Evolutionary conservation across 2,113 vertebrate species (phyloP).

Genomic region (Leptocoma aspasia): DNA sequence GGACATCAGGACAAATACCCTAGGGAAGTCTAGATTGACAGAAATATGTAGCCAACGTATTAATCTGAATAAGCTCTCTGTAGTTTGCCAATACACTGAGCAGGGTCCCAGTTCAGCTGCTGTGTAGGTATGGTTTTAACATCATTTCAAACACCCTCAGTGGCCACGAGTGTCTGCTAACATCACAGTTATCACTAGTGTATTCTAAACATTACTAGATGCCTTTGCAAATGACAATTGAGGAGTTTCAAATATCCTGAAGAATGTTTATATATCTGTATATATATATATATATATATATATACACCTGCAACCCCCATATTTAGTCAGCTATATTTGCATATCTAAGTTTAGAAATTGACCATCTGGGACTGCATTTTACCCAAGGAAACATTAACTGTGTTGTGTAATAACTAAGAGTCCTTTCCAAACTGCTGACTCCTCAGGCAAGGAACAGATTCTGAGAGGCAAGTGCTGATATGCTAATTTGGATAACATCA

Average conservation of each 20-base stretch:
- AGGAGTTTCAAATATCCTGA: neutral
- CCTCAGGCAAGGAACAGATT: neutral
- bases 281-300: fast-evolving
- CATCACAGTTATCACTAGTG: neutral
- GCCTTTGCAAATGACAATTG: neutral
- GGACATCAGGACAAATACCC: neutral
- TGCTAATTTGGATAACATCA: neutral
- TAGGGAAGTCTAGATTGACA: neutral
- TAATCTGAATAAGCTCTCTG: neutral
- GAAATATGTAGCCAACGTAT: neutral
- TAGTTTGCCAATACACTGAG: fast-evolving
- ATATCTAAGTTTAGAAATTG: neutral
- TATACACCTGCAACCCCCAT: fast-evolving
- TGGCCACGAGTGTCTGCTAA: neutral
- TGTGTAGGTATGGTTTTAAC: neutral
- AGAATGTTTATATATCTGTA: neutral
- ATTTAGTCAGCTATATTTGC: neutral
- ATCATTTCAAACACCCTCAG: neutral
- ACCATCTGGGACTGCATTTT: constrained; percentile 23
- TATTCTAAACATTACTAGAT: neutral
- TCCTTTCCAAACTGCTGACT: neutral
- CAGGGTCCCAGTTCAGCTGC: neutral
- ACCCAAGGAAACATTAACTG: neutral
- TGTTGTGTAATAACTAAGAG: neutral
- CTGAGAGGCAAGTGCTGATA: neutral